Conservation (phyloP, 2,797 vertebrate genomes). For the Silurus aristotelis region DNA sequence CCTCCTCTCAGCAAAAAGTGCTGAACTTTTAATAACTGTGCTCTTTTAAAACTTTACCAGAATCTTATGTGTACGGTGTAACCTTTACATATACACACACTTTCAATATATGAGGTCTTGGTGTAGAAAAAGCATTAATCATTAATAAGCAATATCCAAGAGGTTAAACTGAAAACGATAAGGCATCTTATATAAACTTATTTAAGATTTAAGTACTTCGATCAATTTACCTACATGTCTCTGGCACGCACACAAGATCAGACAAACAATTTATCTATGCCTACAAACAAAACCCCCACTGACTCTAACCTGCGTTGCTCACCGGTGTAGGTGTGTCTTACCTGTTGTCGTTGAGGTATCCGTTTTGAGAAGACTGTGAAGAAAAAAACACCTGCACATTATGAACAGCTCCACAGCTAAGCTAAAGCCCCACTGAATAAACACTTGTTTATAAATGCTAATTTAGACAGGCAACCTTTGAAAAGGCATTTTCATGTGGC, state of each 20-base stretch:
- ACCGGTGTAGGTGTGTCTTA: constrained; percentile 71
- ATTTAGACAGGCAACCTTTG: background rate
- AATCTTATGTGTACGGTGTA: background rate
- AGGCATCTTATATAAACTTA: background rate
- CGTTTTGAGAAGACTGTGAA: constrained; percentile 89
- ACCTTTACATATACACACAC: background rate
- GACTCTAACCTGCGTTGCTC: constrained; percentile 28
- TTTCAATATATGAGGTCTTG: background rate
- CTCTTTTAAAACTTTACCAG: background rate
- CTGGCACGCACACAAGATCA: background rate
- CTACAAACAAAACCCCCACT: constrained; percentile 4
- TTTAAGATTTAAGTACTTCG: too few species aligned
- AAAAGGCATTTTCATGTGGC: background rate
- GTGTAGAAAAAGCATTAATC: background rate
- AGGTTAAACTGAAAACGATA: background rate
- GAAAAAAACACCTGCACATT: constrained; percentile 79
- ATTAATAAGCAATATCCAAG: background rate
- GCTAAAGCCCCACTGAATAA: constrained; percentile 33
- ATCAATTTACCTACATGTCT: background rate
- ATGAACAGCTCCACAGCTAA: constrained; percentile 65
- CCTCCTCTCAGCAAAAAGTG: constrained; percentile 17
- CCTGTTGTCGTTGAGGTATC: constrained; percentile 96
- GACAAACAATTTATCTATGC: background rate
- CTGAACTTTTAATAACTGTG: background rate
- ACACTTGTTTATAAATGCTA: constrained; percentile 26